Conservation (phyloP, 2,113 vertebrate genomes). For the Lagopus muta region DNA sequence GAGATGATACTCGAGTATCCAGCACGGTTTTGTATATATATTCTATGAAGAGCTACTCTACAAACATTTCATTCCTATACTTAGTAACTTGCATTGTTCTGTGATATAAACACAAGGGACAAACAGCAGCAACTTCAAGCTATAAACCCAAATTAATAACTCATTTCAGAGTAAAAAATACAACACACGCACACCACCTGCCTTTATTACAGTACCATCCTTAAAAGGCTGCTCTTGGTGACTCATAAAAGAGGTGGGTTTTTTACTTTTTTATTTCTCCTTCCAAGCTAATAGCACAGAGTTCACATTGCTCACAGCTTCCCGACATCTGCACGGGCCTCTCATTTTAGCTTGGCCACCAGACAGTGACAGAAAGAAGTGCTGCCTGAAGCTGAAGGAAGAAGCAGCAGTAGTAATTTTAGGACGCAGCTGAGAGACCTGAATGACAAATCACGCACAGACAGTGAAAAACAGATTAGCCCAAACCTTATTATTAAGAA, state of each 20-base stretch:
- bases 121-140: background rate
- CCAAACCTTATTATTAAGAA: background rate
- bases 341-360: background rate
- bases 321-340: rapidly evolving
- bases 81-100: background rate
- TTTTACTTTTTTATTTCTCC: background rate
- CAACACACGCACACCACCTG: background rate
- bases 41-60: background rate
- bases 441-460: background rate
- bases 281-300: background rate
- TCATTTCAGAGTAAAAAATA: background rate
- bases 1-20: background rate
- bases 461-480: background rate
- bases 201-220: background rate
- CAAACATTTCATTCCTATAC: background rate
- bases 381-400: background rate
- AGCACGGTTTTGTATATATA: background rate
- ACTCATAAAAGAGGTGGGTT: background rate
- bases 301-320: background rate
- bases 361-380: background rate
- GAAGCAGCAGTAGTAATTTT: background rate
- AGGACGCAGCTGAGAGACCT: background rate
- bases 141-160: background rate
- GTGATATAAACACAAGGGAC: background rate
- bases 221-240: background rate